Conservation (phyloP, 1,140 invertebrate species). For the Papilio xuthus region DNA sequence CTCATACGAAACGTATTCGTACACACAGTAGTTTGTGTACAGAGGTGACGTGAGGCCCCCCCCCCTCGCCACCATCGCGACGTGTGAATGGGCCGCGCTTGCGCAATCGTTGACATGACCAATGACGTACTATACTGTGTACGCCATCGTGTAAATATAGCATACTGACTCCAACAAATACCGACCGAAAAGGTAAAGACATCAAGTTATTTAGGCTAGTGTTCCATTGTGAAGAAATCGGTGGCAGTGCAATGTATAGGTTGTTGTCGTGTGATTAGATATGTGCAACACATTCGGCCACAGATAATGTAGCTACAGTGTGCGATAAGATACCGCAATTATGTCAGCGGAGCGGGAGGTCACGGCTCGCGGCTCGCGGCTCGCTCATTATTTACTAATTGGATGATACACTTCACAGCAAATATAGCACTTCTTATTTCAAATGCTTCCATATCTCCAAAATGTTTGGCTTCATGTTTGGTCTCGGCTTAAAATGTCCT, state of each 20-base stretch:
- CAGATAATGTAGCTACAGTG: background rate
- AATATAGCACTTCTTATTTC: no score
- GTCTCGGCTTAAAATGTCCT: no score
- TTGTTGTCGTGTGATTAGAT: conserved; percentile 84
- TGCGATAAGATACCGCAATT: conserved; percentile 22
- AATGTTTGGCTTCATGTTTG: no score
- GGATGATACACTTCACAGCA: background rate
- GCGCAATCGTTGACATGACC: background rate
- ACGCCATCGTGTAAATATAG: conserved; percentile 10
- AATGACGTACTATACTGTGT: background rate
- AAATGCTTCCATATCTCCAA: no score
- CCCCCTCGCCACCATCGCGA: background rate
- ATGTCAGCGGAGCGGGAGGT: conserved; percentile 17
- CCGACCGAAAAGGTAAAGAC: conserved; percentile 85
- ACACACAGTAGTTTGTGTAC: background rate
- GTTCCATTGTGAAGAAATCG: background rate
- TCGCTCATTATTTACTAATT: background rate
- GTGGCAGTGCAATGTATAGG: background rate
- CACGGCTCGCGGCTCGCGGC: background rate
- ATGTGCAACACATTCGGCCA: background rate
- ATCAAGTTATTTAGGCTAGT: no score
- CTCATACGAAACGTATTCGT: background rate
- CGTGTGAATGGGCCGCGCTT: conserved; percentile 13
- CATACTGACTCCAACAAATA: background rate
- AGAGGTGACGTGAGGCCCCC: background rate